These are phyloP conservation scores for Mnemiopsis leidyi DNA, from an alignment of 37 sponge, comb jelly and placozoan genomes.

Conservation along the genomic window DNA sequence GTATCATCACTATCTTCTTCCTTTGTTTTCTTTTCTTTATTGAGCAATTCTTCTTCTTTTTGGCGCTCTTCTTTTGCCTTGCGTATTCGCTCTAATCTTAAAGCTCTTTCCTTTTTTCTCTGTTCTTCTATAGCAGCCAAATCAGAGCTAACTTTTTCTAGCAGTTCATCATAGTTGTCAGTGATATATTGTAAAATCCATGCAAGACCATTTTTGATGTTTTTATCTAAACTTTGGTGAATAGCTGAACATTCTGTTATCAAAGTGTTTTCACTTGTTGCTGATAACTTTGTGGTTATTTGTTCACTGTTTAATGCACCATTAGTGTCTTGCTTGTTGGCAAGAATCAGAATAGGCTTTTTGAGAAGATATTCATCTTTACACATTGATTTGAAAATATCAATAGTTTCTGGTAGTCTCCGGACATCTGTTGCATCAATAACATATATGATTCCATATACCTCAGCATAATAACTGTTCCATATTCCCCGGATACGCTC, in stretches of 20 bases:
- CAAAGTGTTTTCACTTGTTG: background rate
- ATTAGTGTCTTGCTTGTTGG: slow-evolving; percentile 25
- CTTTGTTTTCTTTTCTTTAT: background rate
- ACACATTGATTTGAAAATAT: background rate
- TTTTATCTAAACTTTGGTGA: background rate
- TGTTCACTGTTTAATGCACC: background rate
- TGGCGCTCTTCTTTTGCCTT: background rate
- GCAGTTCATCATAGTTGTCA: slow-evolving; percentile 9
- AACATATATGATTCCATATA: slow-evolving; percentile 13
- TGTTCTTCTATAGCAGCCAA: background rate
- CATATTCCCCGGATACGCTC: background rate
- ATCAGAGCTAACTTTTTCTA: background rate
- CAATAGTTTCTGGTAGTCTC: slow-evolving; percentile 8
- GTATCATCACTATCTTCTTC: background rate
- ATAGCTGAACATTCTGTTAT: background rate
- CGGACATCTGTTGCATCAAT: background rate
- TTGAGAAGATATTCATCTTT: background rate
- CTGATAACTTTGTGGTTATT: background rate
- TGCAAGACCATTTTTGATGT: background rate
- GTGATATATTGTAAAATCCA: background rate
- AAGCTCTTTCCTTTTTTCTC: background rate
- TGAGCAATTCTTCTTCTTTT: no score
- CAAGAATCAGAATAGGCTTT: slow-evolving; percentile 3
- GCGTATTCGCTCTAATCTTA: background rate
- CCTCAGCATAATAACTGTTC: slow-evolving; percentile 9